These are phyloP conservation scores for Biston stratarius DNA, from an alignment of 2,888 invertebrate species.

Conservation along the genomic window DNA sequence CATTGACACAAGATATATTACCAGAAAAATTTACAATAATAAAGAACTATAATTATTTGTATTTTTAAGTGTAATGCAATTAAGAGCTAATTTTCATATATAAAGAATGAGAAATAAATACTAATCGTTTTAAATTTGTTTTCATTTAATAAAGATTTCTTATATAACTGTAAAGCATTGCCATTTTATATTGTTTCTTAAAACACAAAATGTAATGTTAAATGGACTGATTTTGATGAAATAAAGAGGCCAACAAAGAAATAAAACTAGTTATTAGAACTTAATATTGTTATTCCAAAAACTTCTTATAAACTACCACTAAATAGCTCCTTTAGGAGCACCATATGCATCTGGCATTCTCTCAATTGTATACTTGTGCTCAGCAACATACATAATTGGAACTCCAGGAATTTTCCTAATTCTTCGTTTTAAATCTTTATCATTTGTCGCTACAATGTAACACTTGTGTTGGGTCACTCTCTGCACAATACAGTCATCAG, in stretches of 20 bases:
- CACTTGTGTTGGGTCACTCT: constrained; percentile 99
- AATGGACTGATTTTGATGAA: too few species aligned
- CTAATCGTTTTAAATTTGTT: too few species aligned
- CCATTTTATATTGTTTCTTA: too few species aligned
- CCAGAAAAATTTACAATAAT: too few species aligned
- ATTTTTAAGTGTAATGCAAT: background rate
- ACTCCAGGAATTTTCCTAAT: constrained; percentile 99
- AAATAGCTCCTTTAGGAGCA: constrained; percentile 90
- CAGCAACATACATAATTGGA: constrained; percentile 98
- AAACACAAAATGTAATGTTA: too few species aligned
- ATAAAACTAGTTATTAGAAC: background rate
- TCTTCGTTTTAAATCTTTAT: constrained; percentile 97
- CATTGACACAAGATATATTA: too few species aligned
- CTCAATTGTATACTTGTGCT: constrained; percentile 97
- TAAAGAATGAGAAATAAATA: too few species aligned
- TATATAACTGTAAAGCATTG: too few species aligned
- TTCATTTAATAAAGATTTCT: too few species aligned
- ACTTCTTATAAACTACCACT: constrained; percentile 7
- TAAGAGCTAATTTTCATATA: too few species aligned
- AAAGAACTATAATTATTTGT: too few species aligned
- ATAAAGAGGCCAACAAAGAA: background rate
- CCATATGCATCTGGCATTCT: constrained; percentile 99
- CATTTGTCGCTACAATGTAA: constrained; percentile 99
- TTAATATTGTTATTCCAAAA: constrained; percentile 6
- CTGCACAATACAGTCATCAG: constrained; percentile 99